phyloP scores from a whole-genome alignment of 2,888 invertebrate genomes.

The Carterocephalus palaemon region DNA sequence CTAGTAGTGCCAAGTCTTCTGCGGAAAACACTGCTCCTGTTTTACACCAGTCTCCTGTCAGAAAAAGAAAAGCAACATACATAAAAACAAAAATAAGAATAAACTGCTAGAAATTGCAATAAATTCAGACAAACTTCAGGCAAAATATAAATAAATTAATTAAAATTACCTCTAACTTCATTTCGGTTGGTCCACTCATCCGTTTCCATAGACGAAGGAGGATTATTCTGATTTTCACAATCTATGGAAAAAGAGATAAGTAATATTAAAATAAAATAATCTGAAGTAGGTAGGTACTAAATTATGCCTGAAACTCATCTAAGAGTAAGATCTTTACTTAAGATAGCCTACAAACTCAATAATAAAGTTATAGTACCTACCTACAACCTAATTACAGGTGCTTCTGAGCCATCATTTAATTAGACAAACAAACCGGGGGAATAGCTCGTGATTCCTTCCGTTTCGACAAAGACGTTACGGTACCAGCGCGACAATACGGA shows the following conservation, averaged over 20 bases:
- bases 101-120: not conserved
- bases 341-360: too few relatives aligned
- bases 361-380: too few relatives aligned
- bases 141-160: constrained; percentile 4
- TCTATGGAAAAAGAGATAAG: constrained; percentile 42
- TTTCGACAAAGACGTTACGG: constrained; percentile 20
- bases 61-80: constrained; percentile 7
- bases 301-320: too few relatives aligned
- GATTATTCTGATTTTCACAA: constrained; percentile 54
- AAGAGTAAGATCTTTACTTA: too few relatives aligned
- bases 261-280: not conserved
- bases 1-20: constrained; percentile 68
- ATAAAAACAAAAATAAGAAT: not conserved
- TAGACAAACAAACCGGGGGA: not conserved
- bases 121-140: constrained; percentile 1
- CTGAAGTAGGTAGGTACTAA: too few relatives aligned
- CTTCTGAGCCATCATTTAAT: constrained; percentile 8
- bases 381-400: too few relatives aligned
- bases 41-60: constrained; percentile 65
- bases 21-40: constrained; percentile 73
- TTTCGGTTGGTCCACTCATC: constrained; percentile 73
- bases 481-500: constrained; percentile 29
- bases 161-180: constrained; percentile 61
- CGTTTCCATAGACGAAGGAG: constrained; percentile 50
- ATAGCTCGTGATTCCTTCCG: constrained; percentile 15